Percentiles rank a stretch among this genome's conserved stretches.
Conservation (phyloP, 2,113 vertebrate species). For the Periophthalmus modestus region DNA sequence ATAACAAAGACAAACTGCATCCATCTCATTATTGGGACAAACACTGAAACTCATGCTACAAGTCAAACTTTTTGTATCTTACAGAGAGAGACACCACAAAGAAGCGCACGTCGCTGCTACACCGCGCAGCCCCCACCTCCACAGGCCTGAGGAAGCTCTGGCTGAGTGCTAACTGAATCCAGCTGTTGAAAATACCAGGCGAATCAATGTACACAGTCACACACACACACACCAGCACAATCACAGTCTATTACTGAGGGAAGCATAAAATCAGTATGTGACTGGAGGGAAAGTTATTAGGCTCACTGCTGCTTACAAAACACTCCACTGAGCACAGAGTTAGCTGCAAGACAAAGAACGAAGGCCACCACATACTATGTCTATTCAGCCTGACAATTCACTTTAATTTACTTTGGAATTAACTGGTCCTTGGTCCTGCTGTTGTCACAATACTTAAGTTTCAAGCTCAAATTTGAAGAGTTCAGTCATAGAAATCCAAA, state of each 20-base stretch:
- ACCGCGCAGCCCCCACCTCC: slow-evolving; percentile 28
- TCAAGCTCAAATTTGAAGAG: neutral
- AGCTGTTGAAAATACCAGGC: slow-evolving; percentile 76
- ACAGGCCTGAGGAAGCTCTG: slow-evolving; percentile 69
- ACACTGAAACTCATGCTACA: neutral
- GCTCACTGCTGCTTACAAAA: slow-evolving; percentile 41
- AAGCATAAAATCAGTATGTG: slow-evolving; percentile 53
- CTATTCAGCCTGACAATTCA: neutral
- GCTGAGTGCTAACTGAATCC: slow-evolving; percentile 73
- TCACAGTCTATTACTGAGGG: slow-evolving; percentile 60
- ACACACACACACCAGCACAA: slow-evolving; percentile 24
- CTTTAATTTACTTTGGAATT: neutral
- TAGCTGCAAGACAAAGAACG: neutral
- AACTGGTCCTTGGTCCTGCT: neutral
- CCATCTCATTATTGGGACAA: neutral
- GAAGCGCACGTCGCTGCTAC: slow-evolving; percentile 3
- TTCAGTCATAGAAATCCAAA: too few species aligned
- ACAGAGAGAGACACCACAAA: slow-evolving; percentile 2
- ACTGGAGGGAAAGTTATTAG: slow-evolving; percentile 39
- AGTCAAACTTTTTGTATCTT: neutral
- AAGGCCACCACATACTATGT: neutral
- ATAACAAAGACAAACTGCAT: neutral
- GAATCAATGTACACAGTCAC: slow-evolving; percentile 55
- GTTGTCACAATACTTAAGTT: neutral
- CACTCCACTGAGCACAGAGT: slow-evolving; percentile 9